phyloP scores from a whole-genome alignment of 2,113 vertebrate species.

The Trogon surrucura region DNA sequence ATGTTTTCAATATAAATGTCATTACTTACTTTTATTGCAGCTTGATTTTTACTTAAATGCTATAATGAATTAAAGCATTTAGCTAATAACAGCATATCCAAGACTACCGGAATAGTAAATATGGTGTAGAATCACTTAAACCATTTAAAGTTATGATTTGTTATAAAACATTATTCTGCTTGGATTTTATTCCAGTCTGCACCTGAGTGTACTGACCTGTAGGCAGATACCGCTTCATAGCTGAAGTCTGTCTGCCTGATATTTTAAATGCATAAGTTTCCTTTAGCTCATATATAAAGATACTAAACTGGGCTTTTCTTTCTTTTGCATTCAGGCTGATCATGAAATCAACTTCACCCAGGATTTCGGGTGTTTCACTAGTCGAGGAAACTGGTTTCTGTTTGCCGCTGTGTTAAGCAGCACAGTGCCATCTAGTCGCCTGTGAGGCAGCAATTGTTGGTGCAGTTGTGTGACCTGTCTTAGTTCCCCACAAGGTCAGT shows the following conservation, averaged over 20 bases:
- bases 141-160: not conserved
- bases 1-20: not conserved
- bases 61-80: conserved; percentile 13
- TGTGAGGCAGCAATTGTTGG: fast-evolving
- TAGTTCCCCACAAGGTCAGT: not conserved
- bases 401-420: not conserved
- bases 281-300: not conserved
- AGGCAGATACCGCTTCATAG: not conserved
- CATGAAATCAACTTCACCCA: not conserved
- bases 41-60: conserved; percentile 28
- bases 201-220: not conserved
- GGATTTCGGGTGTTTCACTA: not conserved
- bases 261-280: not conserved
- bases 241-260: not conserved
- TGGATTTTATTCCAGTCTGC: not conserved
- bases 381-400: not conserved
- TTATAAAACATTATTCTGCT: not conserved
- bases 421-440: conserved; percentile 25
- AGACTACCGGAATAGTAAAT: not conserved
- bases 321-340: not conserved
- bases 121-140: not conserved
- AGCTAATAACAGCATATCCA: not conserved
- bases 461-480: not conserved
- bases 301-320: not conserved
- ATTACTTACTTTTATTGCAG: not conserved